A percentile compares a stretch with the other conserved stretches of the same genome.
Evolutionary conservation across 2,797 vertebrate genomes (phyloP).

Genomic region (Morelia viridis): DNA sequence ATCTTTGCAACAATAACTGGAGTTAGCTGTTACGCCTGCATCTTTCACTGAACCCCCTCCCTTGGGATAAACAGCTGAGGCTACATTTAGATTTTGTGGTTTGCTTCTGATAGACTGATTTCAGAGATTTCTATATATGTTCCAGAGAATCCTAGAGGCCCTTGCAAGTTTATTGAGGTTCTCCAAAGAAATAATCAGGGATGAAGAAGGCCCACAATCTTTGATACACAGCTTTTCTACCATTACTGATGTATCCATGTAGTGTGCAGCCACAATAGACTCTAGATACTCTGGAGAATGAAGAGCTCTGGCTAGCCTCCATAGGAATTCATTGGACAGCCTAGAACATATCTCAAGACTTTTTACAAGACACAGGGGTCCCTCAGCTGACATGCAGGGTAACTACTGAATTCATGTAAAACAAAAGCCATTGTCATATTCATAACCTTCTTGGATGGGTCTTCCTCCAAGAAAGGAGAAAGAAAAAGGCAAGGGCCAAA

Average conservation of each 20-base stretch:
- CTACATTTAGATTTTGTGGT: conserved; percentile 16
- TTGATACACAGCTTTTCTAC: neutral
- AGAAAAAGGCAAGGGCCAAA: neutral
- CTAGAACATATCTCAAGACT: neutral
- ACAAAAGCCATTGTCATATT: neutral
- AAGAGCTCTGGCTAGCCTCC: neutral
- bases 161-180: neutral
- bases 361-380: neutral
- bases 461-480: neutral
- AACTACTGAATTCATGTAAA: neutral
- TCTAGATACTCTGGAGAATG: neutral
- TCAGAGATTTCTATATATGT: neutral
- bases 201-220: neutral
- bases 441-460: neutral
- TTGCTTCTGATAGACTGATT: neutral
- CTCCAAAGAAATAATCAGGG: neutral
- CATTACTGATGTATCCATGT: neutral
- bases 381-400: neutral
- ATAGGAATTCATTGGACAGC: neutral
- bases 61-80: neutral
- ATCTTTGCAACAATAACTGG: neutral
- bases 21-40: neutral
- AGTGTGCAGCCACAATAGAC: neutral
- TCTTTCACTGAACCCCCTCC: neutral
- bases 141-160: neutral